These are phyloP conservation scores for Ascidia mentula DNA, from an alignment of 23 tunicate genomes.

Conservation along the genomic window DNA sequence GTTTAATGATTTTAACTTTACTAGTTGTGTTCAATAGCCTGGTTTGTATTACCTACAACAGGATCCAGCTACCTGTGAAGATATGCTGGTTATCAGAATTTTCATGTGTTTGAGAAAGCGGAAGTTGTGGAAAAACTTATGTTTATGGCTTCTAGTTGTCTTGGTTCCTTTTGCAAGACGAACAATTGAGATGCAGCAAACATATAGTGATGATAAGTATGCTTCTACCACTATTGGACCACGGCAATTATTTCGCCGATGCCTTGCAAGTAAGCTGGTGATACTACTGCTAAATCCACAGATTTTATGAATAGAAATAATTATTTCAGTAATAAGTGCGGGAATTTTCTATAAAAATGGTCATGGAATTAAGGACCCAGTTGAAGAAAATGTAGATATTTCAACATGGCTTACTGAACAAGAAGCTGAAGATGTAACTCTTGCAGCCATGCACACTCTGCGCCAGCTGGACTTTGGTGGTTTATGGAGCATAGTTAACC, in stretches of 20 bases:
- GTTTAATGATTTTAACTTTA: no score
- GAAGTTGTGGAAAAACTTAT: not conserved
- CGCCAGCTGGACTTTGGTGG: not conserved
- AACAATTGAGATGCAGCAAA: not conserved
- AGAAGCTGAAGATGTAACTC: conserved; percentile 3
- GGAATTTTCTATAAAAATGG: not conserved
- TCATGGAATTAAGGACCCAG: not conserved
- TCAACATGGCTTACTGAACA: not conserved
- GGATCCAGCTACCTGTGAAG: not conserved
- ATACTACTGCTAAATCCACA: no score
- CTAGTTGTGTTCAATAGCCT: no score
- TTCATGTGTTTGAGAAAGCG: not conserved
- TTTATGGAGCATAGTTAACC: no score
- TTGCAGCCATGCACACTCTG: not conserved
- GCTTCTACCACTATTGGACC: conserved; percentile 5
- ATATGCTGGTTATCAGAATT: not conserved
- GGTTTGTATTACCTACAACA: no score
- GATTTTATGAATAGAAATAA: no score
- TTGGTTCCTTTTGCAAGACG: not conserved
- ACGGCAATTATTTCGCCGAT: not conserved
- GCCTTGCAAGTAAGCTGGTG: not conserved
- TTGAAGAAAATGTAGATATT: not conserved
- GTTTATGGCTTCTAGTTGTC: not conserved
- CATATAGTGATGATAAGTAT: not conserved
- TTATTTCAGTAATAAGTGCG: conserved; percentile 1